phyloP scores from a whole-genome alignment of 2,888 invertebrate species.

The Metellina segmentata region DNA sequence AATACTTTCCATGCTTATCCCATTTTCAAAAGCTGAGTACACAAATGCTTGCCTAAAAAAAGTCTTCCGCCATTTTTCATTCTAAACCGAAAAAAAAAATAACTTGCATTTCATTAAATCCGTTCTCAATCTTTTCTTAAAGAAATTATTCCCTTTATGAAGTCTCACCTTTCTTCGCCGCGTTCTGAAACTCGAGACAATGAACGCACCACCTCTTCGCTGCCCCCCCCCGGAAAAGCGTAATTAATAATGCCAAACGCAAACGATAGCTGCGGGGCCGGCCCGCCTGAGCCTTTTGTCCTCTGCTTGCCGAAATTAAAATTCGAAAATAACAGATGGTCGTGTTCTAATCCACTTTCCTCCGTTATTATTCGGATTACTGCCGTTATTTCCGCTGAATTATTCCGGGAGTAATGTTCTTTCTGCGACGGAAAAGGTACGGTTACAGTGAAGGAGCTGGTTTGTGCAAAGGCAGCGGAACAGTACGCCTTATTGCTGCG shows the following conservation, averaged over 20 bases:
- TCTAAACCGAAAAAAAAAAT: background rate
- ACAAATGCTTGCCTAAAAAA: too few relatives aligned
- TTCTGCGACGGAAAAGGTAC: background rate
- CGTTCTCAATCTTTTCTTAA: background rate
- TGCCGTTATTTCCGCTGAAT: constrained; percentile 13
- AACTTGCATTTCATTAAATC: background rate
- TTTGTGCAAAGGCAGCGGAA: too few relatives aligned
- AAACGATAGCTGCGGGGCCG: constrained; percentile 5
- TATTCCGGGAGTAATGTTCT: constrained; percentile 8
- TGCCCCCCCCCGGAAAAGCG: background rate
- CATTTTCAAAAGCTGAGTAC: too few relatives aligned
- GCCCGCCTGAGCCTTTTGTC: constrained; percentile 12
- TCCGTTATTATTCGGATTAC: constrained; percentile 6
- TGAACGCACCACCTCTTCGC: too few relatives aligned
- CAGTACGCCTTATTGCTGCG: too few relatives aligned
- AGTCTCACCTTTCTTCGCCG: background rate
- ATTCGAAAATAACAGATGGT: constrained; percentile 54
- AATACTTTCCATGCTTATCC: too few relatives aligned
- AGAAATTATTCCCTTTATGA: background rate
- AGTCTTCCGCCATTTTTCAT: too few relatives aligned
- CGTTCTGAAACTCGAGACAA: background rate
- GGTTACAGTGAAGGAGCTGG: background rate
- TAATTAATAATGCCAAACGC: constrained; percentile 46
- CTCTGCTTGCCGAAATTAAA: constrained; percentile 21
- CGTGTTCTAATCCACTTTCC: background rate